Evolutionary conservation across 1,140 invertebrate genomes (phyloP), one percentile per base, ranked within the genome.

Genomic region (Maconellicoccus hirsutus): DNA sequence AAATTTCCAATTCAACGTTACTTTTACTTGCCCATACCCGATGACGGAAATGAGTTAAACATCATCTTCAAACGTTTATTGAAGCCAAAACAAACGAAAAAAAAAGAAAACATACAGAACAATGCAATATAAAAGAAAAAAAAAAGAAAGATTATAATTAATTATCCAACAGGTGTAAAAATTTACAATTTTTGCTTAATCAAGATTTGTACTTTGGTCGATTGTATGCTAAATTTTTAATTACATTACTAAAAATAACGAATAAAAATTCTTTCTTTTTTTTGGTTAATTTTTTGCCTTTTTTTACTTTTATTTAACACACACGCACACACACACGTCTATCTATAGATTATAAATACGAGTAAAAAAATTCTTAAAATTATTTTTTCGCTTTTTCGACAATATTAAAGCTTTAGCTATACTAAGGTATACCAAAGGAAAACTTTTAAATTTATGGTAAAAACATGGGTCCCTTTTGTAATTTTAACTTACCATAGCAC

Each of bases 101-200:
- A 59, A 22, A 16, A 66, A 66, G 25, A 66, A 23, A 66, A 66
- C 61, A 66, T 66, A 66, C 61, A 66, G 61, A 66, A 66, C 61
- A 66, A 26, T 16, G 7, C 61, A 66, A 66, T 66, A 66, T 66
- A 66, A 66, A 66, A 66, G 25, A 19, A 26, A 26, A 26, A n/a
- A n/a, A 26, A 66, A 66, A 66, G 21, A 26, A 66, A 14, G 10
- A 66, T 66, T 66, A 66, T 66, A 23, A 66, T 66, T 8, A 52
- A 4, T 59, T 66, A 25, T 26, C 25, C 61, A 26, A 66, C 61
- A 66, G 21, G 61, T 66, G 61, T 66, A 23, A 66, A 66, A 66
- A 66, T 66, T 66, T 66, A 66, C 61, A 66, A 66, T 66, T 66
- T 66, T 66, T 16, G 10, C 61, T 66, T 66, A 66, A 26, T 25